phyloP scores from a whole-genome alignment of 2,888 invertebrate genomes.

The Agrotis clavis region DNA sequence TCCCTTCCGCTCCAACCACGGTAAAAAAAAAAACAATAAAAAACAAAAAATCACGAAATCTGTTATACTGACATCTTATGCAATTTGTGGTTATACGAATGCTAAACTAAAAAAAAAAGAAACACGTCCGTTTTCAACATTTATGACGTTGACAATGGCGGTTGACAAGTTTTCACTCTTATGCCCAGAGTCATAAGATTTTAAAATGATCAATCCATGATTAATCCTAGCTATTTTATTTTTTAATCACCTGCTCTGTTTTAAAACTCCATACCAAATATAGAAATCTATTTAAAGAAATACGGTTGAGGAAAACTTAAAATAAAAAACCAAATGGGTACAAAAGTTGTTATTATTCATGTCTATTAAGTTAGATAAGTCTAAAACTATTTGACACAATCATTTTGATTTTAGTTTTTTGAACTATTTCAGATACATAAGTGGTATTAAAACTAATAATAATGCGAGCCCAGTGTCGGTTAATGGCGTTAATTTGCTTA shows the following conservation, averaged over 20 bases:
- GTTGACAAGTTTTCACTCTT: background rate
- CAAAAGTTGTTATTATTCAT: slow-evolving; percentile 38
- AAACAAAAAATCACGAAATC: background rate
- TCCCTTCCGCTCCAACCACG: no score
- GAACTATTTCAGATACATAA: slow-evolving; percentile 33
- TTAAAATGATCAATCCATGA: background rate
- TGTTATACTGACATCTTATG: background rate
- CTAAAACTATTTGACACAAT: slow-evolving; percentile 11
- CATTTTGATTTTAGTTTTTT: slow-evolving; percentile 24
- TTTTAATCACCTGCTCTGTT: background rate
- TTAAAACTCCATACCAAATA: slow-evolving; percentile 17
- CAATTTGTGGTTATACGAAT: background rate
- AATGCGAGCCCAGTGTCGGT: no score
- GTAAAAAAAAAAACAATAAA: no score
- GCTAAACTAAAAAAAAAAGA: background rate
- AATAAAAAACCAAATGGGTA: slow-evolving; percentile 42
- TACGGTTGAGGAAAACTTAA: slow-evolving; percentile 8
- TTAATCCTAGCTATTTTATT: background rate
- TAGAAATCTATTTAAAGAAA: slow-evolving; percentile 11
- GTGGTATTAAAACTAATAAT: no score
- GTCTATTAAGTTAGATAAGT: slow-evolving; percentile 36
- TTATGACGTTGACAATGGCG: background rate
- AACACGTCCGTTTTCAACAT: background rate
- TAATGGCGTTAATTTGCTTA: no score
- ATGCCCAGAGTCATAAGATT: background rate